Conservation (phyloP, 2,113 vertebrate genomes). For the Seriola rivoliana region DNA sequence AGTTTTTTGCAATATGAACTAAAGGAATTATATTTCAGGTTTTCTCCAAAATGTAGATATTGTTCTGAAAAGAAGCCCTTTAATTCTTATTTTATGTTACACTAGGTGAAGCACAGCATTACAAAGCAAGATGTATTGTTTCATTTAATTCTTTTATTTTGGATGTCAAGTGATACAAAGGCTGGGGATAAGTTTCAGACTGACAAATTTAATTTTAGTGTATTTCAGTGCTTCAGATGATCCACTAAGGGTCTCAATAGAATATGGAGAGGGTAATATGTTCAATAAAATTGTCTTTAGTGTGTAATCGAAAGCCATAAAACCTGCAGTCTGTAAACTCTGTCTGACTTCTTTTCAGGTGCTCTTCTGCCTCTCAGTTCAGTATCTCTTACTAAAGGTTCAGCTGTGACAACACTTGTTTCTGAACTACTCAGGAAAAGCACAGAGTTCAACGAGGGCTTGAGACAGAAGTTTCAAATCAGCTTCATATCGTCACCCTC, state of each 20-base stretch:
- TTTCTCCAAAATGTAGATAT: not conserved
- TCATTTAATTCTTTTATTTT: constrained; percentile 41
- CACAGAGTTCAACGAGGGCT: constrained; percentile 40
- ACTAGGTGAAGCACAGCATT: constrained; percentile 3
- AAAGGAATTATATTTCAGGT: constrained; percentile 22
- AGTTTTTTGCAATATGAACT: constrained; percentile 13
- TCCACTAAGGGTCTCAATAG: constrained; percentile 21
- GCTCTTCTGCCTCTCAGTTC: constrained; percentile 22
- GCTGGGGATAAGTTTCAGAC: constrained; percentile 40
- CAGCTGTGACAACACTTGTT: constrained; percentile 62
- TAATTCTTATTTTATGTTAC: constrained; percentile 19
- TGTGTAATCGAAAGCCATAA: constrained; percentile 55
- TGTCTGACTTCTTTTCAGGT: constrained; percentile 40
- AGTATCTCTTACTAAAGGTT: constrained; percentile 27
- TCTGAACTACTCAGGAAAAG: constrained; percentile 13
- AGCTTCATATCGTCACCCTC: constrained; percentile 32
- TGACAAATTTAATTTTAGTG: constrained; percentile 52
- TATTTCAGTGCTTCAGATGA: constrained; percentile 24
- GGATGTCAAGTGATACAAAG: constrained; percentile 30
- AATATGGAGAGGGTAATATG: constrained; percentile 45
- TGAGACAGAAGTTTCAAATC: constrained; percentile 33
- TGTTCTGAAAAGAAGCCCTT: constrained; percentile 41
- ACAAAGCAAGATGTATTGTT: constrained; percentile 30
- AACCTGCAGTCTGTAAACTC: constrained; percentile 35
- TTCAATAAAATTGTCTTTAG: constrained; percentile 50